Evolutionary conservation across 2,888 invertebrate genomes (phyloP).

Genomic region (Nebria salina): DNA sequence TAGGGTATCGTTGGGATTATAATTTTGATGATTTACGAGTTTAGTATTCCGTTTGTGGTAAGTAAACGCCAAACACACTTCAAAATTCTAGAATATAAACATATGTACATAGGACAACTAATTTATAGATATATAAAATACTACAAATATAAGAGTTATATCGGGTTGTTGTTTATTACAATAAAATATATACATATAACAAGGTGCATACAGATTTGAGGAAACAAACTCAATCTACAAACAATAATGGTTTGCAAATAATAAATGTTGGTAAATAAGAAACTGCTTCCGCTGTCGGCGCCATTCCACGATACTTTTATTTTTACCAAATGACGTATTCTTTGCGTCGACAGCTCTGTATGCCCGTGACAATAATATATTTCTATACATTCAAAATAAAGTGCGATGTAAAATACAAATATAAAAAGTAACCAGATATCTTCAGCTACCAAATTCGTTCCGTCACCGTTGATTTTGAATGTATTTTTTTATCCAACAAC

Average conservation of each 20-base stretch:
- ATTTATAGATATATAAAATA: too few relatives aligned
- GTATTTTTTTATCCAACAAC: conserved; percentile 10
- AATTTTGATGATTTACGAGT: too few relatives aligned
- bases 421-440: conserved; percentile 4
- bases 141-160: too few relatives aligned
- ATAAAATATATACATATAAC: too few relatives aligned
- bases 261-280: conserved; percentile 6
- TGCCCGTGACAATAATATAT: neutral
- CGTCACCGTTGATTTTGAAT: neutral
- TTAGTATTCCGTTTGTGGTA: too few relatives aligned
- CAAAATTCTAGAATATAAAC: too few relatives aligned
- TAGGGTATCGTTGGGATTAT: too few relatives aligned
- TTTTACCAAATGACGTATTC: neutral
- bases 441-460: neutral
- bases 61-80: too few relatives aligned
- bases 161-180: too few relatives aligned
- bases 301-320: neutral
- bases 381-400: conserved; percentile 13
- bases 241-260: neutral
- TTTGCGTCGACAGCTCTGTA: neutral
- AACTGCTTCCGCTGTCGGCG: neutral
- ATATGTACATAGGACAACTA: too few relatives aligned
- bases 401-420: neutral
- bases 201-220: too few relatives aligned
- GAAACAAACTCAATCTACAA: neutral